Conservation (phyloP, 2,113 vertebrate species). For the Callithrix jacchus region DNA sequence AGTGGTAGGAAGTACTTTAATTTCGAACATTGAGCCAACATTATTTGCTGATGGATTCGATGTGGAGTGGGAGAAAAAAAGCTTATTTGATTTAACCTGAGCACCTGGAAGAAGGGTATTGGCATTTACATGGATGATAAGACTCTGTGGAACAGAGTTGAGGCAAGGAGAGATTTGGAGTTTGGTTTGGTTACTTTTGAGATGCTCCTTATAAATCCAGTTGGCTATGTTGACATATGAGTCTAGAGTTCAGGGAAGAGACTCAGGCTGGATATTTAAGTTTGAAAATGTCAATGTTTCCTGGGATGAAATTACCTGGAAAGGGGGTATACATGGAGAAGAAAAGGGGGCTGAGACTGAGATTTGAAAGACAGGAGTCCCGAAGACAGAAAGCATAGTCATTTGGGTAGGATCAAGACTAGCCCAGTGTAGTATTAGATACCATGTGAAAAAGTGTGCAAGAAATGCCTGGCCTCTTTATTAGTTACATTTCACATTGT, state of each 20-base stretch:
- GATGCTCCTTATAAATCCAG: accelerated
- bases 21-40: neutral
- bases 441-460: accelerated
- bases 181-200: neutral
- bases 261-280: neutral
- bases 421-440: neutral
- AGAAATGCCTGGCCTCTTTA: accelerated
- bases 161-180: neutral
- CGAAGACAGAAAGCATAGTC: neutral
- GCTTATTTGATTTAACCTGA: neutral
- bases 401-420: neutral
- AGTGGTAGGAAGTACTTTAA: neutral
- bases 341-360: neutral
- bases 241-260: neutral
- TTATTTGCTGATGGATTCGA: neutral
- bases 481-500: neutral
- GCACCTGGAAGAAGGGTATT: neutral
- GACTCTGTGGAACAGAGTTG: neutral
- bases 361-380: neutral
- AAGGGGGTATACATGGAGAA: too few relatives aligned
- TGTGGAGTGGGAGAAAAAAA: too few relatives aligned
- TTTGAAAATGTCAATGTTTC: neutral
- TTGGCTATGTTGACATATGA: neutral
- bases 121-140: neutral
- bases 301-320: neutral